A percentile compares a stretch with the other conserved stretches of the same genome.
Evolutionary conservation across 1,140 invertebrate genomes (phyloP).

Genomic region (Drosophila ananassae): DNA sequence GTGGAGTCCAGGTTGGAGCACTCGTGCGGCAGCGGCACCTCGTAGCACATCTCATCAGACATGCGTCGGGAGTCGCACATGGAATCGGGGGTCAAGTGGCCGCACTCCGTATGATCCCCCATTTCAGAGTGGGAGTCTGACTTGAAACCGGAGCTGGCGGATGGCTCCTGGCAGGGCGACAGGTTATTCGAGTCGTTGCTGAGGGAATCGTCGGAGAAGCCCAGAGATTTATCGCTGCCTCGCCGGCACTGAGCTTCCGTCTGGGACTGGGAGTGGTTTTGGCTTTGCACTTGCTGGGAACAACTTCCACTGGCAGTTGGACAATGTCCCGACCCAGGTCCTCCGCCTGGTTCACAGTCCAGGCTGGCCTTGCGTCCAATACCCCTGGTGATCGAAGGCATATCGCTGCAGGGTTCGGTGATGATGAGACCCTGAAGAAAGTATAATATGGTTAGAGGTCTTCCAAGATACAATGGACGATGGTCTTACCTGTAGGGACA

Average conservation of each 20-base stretch:
- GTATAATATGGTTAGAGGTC: neutral
- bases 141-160: slow-evolving; percentile 83
- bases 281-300: neutral
- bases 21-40: slow-evolving; percentile 91
- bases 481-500: slow-evolving; percentile 77
- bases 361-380: slow-evolving; percentile 89
- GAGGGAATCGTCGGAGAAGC: slow-evolving; percentile 88
- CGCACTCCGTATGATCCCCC: slow-evolving; percentile 81
- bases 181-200: slow-evolving; percentile 87
- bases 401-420: slow-evolving; percentile 89
- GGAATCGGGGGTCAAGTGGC: slow-evolving; percentile 80
- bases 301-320: neutral
- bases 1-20: slow-evolving; percentile 91
- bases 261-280: slow-evolving; percentile 18
- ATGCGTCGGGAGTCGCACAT: slow-evolving; percentile 82
- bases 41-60: slow-evolving; percentile 86
- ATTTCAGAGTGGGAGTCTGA: slow-evolving; percentile 83
- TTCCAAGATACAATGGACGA: neutral
- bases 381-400: slow-evolving; percentile 91
- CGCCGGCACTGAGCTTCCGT: slow-evolving; percentile 74
- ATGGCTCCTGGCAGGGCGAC: slow-evolving; percentile 83
- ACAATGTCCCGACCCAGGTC: neutral
- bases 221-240: slow-evolving; percentile 87
- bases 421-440: slow-evolving; percentile 87
- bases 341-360: slow-evolving; percentile 84